Conservation (phyloP, 2,888 invertebrate species). For the Diarsia rubi region DNA sequence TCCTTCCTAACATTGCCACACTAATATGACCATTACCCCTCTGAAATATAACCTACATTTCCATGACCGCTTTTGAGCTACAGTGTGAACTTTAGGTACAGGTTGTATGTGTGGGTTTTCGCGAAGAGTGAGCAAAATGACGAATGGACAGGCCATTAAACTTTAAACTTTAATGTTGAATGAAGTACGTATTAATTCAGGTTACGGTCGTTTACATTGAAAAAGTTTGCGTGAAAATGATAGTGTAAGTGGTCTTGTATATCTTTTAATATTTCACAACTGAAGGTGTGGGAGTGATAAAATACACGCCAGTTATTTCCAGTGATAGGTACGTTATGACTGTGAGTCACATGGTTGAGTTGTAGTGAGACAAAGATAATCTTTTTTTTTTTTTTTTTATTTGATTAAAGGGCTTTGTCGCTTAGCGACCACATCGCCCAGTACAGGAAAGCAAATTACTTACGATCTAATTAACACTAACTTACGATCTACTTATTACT, state of each 20-base stretch:
- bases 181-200: conserved; percentile 65
- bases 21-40: neutral
- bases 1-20: conserved; percentile 30
- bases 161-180: conserved; percentile 50
- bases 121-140: conserved; percentile 51
- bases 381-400: no score
- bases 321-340: neutral
- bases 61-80: neutral
- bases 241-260: conserved; percentile 20
- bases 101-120: conserved; percentile 39
- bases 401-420: no score
- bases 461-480: no score
- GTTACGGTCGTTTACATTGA: conserved; percentile 56
- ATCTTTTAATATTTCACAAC: conserved; percentile 29
- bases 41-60: conserved; percentile 5
- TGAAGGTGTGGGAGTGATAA: conserved; percentile 22
- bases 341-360: conserved; percentile 14
- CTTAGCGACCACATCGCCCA: no score
- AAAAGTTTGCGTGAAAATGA: conserved; percentile 48
- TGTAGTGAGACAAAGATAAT: no score
- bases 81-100: conserved; percentile 20
- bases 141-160: conserved; percentile 46
- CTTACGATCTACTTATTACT: no score
- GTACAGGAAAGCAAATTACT: no score
- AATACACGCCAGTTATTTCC: conserved; percentile 1